Base-by-base conservation (phyloP, 2,888 invertebrate genomes). In the Chloromyia formosa region DNA sequence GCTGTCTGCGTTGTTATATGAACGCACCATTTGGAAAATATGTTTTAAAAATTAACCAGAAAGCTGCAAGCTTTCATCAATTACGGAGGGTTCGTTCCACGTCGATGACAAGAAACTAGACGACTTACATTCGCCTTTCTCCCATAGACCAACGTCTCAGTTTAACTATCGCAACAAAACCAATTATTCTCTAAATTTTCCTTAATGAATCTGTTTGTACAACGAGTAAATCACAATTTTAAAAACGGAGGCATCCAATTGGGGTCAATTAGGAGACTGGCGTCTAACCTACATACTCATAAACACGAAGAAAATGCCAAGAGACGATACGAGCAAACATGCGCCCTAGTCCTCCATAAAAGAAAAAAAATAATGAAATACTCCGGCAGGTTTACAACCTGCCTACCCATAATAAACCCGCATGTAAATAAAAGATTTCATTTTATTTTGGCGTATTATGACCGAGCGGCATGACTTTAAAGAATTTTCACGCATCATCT, bases 341-440 rank as follows among this genome's bases (percentile, higher is more conserved):
- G 27, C 27, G 27, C 27, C 27, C 27, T 35, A 35, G 2, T 2
- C 27, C 2, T 2, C 27, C 27, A 35, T 35, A 35, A 35, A 35
- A 35, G 27, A 35, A 35, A 7, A 35, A 35, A 66, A 35, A n/a
- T 20, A 20, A 66, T 66, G 22, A 66, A 66, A 66, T 35, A 66
- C 45, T 45, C 66, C 49, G 45, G 45, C 49, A 66, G 45, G 35
- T 66, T 66, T 66, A 66, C 66, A 66, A 22, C 66, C 49, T 35
- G 27, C 27, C 27, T 35, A 66, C 49, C 27, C 66, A 49, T 66
- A 49, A 66, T 66, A 66, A 66, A 66, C 66, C 66, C 66, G 66
- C 66, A 66, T 66, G 66, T 66, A 66, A 66, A 66, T 66, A 66
- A 66, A 66, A 66, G 45, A 49, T 20, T 27, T 62, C 16, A 35